These are phyloP conservation scores for Pterostichus madidus DNA, from an alignment of 2,888 invertebrate species.

Conservation along the genomic window DNA sequence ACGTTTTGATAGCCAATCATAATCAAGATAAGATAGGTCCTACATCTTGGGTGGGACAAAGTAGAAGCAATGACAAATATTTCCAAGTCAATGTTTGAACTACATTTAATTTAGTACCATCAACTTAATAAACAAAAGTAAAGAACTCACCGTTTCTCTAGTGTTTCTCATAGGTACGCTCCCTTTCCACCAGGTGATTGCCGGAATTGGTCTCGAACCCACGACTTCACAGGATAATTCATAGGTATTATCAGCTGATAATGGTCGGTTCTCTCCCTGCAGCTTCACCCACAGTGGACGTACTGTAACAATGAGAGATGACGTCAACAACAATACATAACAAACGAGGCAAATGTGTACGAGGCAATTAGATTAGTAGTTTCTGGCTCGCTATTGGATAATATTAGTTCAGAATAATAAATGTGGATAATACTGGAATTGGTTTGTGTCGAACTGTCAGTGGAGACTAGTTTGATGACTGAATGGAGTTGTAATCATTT, in stretches of 20 bases:
- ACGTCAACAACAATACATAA: neutral
- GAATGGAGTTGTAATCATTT: no score
- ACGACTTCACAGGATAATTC: conserved; percentile 86
- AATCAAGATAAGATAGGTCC: no score
- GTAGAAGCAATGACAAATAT: no score
- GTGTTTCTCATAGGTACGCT: conserved; percentile 84
- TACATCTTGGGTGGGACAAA: no score
- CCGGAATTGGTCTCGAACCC: conserved; percentile 88
- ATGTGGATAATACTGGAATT: neutral
- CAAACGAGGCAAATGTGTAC: neutral
- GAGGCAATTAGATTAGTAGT: conserved; percentile 12
- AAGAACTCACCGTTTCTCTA: conserved; percentile 82
- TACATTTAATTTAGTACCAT: no score
- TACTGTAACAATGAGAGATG: conserved; percentile 79
- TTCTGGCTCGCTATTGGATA: neutral
- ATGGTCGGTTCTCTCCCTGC: conserved; percentile 84
- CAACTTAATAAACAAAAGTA: neutral
- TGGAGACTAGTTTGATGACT: neutral
- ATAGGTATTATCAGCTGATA: conserved; percentile 86
- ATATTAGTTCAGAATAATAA: conserved; percentile 1
- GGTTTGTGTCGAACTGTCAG: neutral
- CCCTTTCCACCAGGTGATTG: conserved; percentile 89
- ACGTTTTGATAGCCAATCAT: no score
- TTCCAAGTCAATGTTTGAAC: no score
- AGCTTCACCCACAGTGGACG: conserved; percentile 86